A percentile compares a stretch with the other conserved stretches of the same genome.
phyloP scores from a whole-genome alignment of 2,113 vertebrate species.

The Crotophaga sulcirostris region DNA sequence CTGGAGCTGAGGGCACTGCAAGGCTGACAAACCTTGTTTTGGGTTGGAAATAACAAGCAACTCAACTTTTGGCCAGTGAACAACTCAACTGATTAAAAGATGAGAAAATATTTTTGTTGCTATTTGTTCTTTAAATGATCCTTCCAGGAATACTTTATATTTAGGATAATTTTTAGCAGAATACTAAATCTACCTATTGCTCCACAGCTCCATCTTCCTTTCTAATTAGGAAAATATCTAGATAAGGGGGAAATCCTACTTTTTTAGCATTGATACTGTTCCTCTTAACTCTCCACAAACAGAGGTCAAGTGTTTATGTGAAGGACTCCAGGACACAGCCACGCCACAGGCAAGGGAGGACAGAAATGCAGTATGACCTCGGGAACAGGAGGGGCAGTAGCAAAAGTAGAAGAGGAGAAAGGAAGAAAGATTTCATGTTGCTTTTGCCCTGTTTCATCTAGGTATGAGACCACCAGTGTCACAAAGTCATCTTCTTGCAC shows the following conservation, averaged over 20 bases:
- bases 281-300: background rate
- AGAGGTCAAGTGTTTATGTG: background rate
- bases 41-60: background rate
- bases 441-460: background rate
- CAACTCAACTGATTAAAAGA: background rate
- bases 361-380: background rate
- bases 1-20: background rate
- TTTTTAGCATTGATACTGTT: accelerated
- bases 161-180: background rate
- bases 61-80: background rate
- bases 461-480: background rate
- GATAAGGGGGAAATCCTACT: background rate
- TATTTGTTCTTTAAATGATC: background rate
- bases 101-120: background rate
- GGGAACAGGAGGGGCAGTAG: background rate
- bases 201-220: background rate
- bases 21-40: too few species aligned
- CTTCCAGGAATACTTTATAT: background rate
- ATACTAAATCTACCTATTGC: background rate
- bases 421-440: background rate
- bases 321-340: background rate
- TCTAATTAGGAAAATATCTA: background rate
- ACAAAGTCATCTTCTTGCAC: background rate
- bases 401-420: background rate
- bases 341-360: accelerated